Percentiles rank a stretch among this genome's conserved stretches.
Evolutionary conservation across 1,140 invertebrate species (phyloP).

Genomic region (Ruditapes philippinarum): DNA sequence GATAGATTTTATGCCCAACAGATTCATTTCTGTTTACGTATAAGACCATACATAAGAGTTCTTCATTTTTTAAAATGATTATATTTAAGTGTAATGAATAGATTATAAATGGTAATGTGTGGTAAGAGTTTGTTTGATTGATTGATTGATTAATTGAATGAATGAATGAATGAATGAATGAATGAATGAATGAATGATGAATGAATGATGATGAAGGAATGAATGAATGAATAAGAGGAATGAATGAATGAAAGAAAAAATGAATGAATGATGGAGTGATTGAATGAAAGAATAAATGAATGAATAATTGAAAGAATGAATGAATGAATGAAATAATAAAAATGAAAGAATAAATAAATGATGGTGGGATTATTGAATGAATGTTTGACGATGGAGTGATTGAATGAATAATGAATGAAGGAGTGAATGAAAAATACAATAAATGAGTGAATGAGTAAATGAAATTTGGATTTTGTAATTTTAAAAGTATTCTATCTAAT

Average conservation of each 20-base stretch:
- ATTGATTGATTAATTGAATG: constrained; percentile 22
- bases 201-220: too few relatives aligned
- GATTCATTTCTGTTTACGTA: too few relatives aligned
- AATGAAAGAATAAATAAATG: not conserved
- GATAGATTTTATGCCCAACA: too few relatives aligned
- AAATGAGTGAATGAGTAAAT: not conserved
- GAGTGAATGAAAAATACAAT: not conserved
- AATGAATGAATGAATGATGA: constrained; percentile 50
- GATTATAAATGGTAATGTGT: too few relatives aligned
- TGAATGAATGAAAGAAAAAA: constrained; percentile 2
- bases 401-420: not conserved
- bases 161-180: constrained; percentile 4
- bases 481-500: too few relatives aligned
- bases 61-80: too few relatives aligned
- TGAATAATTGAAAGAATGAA: not conserved
- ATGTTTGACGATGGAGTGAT: not conserved
- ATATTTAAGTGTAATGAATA: too few relatives aligned
- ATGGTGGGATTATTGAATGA: not conserved
- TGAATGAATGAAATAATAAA: not conserved
- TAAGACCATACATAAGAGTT: too few relatives aligned
- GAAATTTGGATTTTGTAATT: not conserved
- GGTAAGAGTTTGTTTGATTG: too few relatives aligned
- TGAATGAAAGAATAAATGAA: constrained; percentile 18
- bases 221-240: constrained; percentile 32
- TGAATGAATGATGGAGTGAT: not conserved